A percentile compares a stretch with the other conserved stretches of the same genome.
Conservation (phyloP, 2,797 vertebrate species). For the Calcarius lapponicus region DNA sequence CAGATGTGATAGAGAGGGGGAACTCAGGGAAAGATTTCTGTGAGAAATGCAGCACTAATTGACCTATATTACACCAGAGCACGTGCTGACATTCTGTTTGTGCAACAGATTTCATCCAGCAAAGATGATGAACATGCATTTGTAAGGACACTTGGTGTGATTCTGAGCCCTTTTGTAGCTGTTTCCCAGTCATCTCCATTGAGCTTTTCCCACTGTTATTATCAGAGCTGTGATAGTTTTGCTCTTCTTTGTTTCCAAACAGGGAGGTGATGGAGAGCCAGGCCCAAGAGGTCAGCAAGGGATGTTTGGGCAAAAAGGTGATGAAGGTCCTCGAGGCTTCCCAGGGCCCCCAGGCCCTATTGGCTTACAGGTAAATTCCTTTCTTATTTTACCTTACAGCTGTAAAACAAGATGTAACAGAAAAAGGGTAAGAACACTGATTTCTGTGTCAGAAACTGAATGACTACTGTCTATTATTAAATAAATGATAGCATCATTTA, state of each 20-base stretch:
- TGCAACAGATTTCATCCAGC: neutral
- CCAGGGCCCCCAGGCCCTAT: conserved; percentile 97
- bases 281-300: conserved; percentile 98
- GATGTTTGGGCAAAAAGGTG: conserved; percentile 99
- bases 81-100: neutral
- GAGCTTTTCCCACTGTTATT: neutral
- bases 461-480: neutral
- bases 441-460: neutral
- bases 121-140: neutral
- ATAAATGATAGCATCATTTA: neutral
- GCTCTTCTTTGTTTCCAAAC: neutral
- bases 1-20: neutral
- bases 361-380: conserved; percentile 89
- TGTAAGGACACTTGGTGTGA: neutral
- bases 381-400: neutral
- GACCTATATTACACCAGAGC: neutral
- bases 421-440: neutral
- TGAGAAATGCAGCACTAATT: neutral
- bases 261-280: conserved; percentile 96
- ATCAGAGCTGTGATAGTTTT: neutral
- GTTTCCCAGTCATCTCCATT: neutral
- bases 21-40: neutral
- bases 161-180: neutral
- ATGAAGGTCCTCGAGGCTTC: conserved; percentile 95
- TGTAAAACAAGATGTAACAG: neutral